Evolutionary conservation across 1,140 invertebrate species (phyloP).

Genomic region (Gryllus bimaculatus): DNA sequence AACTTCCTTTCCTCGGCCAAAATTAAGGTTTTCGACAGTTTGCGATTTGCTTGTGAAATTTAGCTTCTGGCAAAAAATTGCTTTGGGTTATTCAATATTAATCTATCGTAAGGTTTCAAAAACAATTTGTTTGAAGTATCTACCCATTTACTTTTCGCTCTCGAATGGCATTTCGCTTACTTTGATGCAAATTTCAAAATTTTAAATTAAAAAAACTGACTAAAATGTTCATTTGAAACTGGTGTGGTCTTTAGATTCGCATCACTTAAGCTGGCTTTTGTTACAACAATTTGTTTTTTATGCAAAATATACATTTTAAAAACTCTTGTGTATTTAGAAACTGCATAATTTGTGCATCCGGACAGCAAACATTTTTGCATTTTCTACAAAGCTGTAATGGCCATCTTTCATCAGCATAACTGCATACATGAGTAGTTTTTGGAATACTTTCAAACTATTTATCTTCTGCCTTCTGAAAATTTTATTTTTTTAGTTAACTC

Average conservation of each 20-base stretch:
- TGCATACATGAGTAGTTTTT: background rate
- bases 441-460: background rate
- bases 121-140: too few species aligned
- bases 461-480: background rate
- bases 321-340: background rate
- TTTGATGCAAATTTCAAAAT: too few species aligned
- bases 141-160: too few species aligned
- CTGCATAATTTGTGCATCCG: background rate
- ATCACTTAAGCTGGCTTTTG: background rate
- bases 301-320: background rate
- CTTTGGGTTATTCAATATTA: background rate
- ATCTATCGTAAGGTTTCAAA: background rate
- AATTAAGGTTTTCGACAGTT: constrained; percentile 1
- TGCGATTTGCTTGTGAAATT: background rate
- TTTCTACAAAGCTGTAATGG: background rate
- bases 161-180: too few species aligned
- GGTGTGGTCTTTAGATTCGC: background rate
- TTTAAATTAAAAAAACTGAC: background rate
- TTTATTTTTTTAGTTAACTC: background rate
- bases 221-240: background rate
- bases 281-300: background rate
- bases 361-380: background rate
- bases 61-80: too few species aligned
- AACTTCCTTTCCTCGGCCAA: background rate
- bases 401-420: background rate